Evolutionary conservation across 1,140 invertebrate genomes (phyloP).

Genomic region (Episyrphus balteatus): DNA sequence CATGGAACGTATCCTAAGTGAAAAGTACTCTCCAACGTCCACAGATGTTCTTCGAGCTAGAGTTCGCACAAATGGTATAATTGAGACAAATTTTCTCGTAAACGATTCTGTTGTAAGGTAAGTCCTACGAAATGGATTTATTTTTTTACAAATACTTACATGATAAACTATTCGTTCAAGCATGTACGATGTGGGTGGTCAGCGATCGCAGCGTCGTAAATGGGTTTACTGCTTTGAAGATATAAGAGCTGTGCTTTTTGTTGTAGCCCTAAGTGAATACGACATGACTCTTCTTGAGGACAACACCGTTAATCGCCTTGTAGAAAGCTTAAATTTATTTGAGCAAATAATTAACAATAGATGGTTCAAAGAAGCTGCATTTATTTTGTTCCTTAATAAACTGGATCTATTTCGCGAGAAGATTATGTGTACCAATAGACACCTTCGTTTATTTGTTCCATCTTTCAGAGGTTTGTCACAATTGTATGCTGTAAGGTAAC

Average conservation of each 20-base stretch:
- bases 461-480: slow-evolving; percentile 42
- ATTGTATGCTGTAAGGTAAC: not conserved
- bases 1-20: slow-evolving; percentile 51
- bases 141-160: not conserved
- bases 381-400: slow-evolving; percentile 60
- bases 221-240: slow-evolving; percentile 68
- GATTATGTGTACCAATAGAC: slow-evolving; percentile 49
- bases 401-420: slow-evolving; percentile 58
- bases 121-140: not conserved
- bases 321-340: slow-evolving; percentile 54
- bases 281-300: slow-evolving; percentile 58
- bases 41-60: slow-evolving; percentile 61
- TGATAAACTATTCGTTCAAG: slow-evolving; percentile 22
- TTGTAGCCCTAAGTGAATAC: slow-evolving; percentile 54
- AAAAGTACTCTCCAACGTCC: slow-evolving; percentile 57
- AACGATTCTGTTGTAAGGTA: slow-evolving; percentile 53
- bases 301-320: slow-evolving; percentile 48
- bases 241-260: slow-evolving; percentile 52
- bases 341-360: slow-evolving; percentile 53
- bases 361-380: slow-evolving; percentile 51
- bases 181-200: slow-evolving; percentile 58
- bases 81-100: slow-evolving; percentile 64
- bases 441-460: slow-evolving; percentile 47
- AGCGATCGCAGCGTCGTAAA: slow-evolving; percentile 59
- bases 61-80: slow-evolving; percentile 64